phyloP scores from a whole-genome alignment of 2,113 vertebrate species.

The Craseonycteris thonglongyai region DNA sequence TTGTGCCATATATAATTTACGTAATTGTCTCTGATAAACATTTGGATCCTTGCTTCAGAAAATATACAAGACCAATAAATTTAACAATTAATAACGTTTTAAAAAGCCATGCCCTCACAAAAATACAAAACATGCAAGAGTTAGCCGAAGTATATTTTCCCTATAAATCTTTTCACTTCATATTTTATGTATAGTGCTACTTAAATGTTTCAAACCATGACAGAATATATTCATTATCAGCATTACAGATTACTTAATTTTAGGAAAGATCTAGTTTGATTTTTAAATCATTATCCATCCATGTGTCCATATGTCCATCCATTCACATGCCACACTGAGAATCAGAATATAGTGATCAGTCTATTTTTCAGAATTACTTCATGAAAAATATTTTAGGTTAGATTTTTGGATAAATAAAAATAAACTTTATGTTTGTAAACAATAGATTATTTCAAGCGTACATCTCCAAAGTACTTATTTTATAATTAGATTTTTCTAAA shows the following conservation, averaged over 20 bases:
- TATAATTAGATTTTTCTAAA: neutral
- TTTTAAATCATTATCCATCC: neutral
- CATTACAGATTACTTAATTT: neutral
- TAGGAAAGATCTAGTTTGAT: neutral
- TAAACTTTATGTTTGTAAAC: neutral
- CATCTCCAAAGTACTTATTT: neutral
- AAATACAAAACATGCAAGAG: too few species aligned
- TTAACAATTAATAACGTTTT: too few species aligned
- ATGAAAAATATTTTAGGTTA: neutral
- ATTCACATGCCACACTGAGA: neutral
- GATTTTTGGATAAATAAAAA: neutral
- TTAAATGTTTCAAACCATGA: neutral
- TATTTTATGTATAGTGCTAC: neutral
- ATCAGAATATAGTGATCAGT: neutral
- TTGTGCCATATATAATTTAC: neutral
- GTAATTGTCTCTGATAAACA: neutral
- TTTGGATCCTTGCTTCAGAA: neutral
- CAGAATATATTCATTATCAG: neutral
- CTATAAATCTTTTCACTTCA: neutral
- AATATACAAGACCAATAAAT: neutral
- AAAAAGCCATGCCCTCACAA: too few species aligned
- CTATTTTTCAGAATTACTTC: neutral
- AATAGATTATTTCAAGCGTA: neutral
- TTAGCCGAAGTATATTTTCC: neutral
- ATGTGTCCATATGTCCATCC: neutral